Percentiles rank a stretch among this genome's conserved stretches.
Evolutionary conservation across 2,797 vertebrate species (phyloP).

Genomic region (Phrynocephalus vlangalii): DNA sequence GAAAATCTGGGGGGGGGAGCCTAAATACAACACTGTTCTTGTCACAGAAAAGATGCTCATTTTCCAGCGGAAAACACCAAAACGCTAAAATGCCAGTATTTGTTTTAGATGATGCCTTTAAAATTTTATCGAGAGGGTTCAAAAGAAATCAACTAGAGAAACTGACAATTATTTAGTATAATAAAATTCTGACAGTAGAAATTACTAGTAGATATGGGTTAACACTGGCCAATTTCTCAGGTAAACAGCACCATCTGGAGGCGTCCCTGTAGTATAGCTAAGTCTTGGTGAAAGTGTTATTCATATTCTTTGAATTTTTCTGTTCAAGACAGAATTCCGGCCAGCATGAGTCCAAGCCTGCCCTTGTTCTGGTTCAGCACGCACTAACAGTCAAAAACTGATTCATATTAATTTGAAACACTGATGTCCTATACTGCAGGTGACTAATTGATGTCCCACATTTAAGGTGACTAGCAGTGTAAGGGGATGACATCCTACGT

Average conservation of each 20-base stretch:
- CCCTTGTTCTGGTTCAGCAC: too few relatives aligned
- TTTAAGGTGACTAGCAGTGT: too few relatives aligned
- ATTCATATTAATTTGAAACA: too few relatives aligned
- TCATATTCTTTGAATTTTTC: neutral
- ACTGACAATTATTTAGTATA: conserved; percentile 57
- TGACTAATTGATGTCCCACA: too few relatives aligned
- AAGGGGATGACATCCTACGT: too few relatives aligned
- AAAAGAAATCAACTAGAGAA: conserved; percentile 65
- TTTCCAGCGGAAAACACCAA: conserved; percentile 55
- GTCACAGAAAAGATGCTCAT: conserved; percentile 9
- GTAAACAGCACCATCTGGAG: conserved; percentile 75
- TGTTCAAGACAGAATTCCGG: neutral
- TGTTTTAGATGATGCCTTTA: conserved; percentile 69
- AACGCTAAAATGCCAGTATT: conserved; percentile 61
- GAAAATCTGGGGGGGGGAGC: neutral
- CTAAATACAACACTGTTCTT: conserved; percentile 14
- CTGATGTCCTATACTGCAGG: too few relatives aligned
- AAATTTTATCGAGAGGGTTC: conserved; percentile 70
- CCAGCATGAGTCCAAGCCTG: too few relatives aligned
- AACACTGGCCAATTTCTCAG: neutral
- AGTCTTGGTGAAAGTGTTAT: neutral
- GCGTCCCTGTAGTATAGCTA: conserved; percentile 26
- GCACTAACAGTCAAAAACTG: too few relatives aligned
- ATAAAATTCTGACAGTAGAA: conserved; percentile 34
- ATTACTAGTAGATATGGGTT: conserved; percentile 21